Conservation (phyloP, 2,797 vertebrate genomes). For the Leptoclinus maculatus region DNA sequence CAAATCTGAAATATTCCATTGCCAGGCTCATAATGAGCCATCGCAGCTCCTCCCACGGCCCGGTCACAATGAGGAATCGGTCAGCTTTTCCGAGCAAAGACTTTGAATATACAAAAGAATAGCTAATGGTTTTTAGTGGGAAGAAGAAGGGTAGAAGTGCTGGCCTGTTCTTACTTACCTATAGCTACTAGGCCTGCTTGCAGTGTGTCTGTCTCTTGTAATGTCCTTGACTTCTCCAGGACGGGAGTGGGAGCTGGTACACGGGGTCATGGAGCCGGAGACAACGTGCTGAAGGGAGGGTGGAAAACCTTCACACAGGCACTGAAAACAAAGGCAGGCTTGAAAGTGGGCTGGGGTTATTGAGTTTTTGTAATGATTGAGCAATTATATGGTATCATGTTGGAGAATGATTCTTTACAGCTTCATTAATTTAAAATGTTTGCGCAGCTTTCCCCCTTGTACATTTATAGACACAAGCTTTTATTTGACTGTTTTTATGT, state of each 20-base stretch:
- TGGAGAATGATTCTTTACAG: slow-evolving; percentile 17
- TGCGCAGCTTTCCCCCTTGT: slow-evolving; percentile 22
- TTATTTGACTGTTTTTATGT: background rate
- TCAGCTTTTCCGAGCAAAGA: background rate
- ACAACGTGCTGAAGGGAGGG: slow-evolving; percentile 44
- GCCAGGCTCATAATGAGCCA: background rate
- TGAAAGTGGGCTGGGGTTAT: slow-evolving; percentile 64
- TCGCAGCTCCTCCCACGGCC: background rate
- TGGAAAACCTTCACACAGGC: slow-evolving; percentile 54
- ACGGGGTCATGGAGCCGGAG: slow-evolving; percentile 42
- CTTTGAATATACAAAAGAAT: slow-evolving; percentile 7
- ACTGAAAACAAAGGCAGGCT: slow-evolving; percentile 63
- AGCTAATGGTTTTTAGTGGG: slow-evolving; percentile 8
- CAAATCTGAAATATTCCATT: slow-evolving; percentile 13
- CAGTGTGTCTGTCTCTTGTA: slow-evolving; percentile 11
- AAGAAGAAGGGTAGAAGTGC: slow-evolving; percentile 5
- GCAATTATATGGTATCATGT: slow-evolving; percentile 19
- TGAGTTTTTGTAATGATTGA: slow-evolving; percentile 53
- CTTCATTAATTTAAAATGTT: slow-evolving; percentile 33
- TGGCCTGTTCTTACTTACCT: slow-evolving; percentile 18
- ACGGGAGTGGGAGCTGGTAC: slow-evolving; percentile 34
- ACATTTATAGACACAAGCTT: background rate
- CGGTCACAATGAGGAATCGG: slow-evolving; percentile 16
- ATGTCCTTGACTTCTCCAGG: slow-evolving; percentile 25
- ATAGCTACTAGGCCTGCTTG: background rate